Conservation (phyloP, 2,113 vertebrate species). For the Microtus richardsoni region DNA sequence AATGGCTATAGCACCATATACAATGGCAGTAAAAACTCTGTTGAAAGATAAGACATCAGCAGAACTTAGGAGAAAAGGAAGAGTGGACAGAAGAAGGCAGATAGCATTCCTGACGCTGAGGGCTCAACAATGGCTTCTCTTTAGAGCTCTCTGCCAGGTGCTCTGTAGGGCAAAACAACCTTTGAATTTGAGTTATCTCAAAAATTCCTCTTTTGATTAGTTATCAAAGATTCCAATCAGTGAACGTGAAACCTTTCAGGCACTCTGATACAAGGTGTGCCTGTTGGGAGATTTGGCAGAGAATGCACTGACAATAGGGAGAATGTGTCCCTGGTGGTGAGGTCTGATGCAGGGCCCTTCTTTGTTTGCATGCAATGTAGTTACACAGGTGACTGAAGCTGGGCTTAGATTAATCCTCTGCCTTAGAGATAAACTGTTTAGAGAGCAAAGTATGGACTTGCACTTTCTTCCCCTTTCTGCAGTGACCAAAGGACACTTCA, state of each 20-base stretch:
- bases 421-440: neutral
- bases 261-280: neutral
- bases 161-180: neutral
- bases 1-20: conserved; percentile 78
- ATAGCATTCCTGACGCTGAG: neutral
- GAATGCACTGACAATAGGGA: conserved; percentile 24
- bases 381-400: conserved; percentile 17
- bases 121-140: neutral
- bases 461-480: conserved; percentile 24
- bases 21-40: conserved; percentile 81
- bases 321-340: conserved; percentile 22
- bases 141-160: neutral
- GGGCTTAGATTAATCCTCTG: conserved; percentile 38
- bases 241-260: conserved; percentile 5
- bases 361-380: conserved; percentile 48
- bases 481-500: conserved; percentile 40
- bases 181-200: conserved; percentile 26
- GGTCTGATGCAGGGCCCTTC: neutral
- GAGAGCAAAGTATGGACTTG: neutral
- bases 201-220: conserved; percentile 46
- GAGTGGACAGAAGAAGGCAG: neutral
- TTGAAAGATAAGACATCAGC: conserved; percentile 53
- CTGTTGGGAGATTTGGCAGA: conserved; percentile 60
- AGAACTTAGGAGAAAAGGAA: neutral
- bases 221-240: conserved; percentile 41